Evolutionary conservation across 1,140 invertebrate genomes (phyloP), one percentile per base, ranked within the genome.

Genomic region (Drosophila repletoides): DNA sequence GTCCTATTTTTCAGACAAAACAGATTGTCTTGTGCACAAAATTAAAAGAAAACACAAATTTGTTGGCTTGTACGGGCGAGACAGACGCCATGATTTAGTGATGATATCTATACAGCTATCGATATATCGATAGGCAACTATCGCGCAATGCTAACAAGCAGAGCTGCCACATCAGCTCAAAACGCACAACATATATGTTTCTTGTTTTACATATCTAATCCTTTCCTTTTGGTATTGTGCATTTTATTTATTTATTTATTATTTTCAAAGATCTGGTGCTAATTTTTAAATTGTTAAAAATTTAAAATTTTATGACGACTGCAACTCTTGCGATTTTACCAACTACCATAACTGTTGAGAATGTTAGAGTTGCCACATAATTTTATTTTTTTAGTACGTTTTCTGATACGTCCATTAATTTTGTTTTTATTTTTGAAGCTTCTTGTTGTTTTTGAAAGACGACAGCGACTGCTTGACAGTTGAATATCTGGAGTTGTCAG

Each of bases 31-130:
- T 48, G 46, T 55, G 43, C 48, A 64, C 43, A 43, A 59, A 75
- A 81, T 63, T 63, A 68, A 81, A 72, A 51, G 48, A 60, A 81
- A 80, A 81, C 76, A 81, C 49, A 60, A 65, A 67, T 41, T 56
- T 65, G 4, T 60, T 36, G 36, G 36, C 26, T 58, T 10, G 45
- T 65, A 46, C 29, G 41, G 45, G 64, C 33, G 41, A 61, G 48
- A 55, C 22, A 63, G 69, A 72, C 69, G 69, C 69, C 56, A 68
- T 55, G 41, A 55, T 52, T 53, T 63, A 63, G 48, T 28, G 63
- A 66, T 59, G 63, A n/a, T n/a, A n/a, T 24, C 19, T 26, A 15
- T 26, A 14, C 14, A 3, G 24, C 22, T 38, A 61, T 61, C 58
- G 58, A 61, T 61, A 61, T 24, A 53, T 43, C 48, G 59, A 61